Conservation (phyloP, 2,888 invertebrate genomes). For the Polyploca ridens region DNA sequence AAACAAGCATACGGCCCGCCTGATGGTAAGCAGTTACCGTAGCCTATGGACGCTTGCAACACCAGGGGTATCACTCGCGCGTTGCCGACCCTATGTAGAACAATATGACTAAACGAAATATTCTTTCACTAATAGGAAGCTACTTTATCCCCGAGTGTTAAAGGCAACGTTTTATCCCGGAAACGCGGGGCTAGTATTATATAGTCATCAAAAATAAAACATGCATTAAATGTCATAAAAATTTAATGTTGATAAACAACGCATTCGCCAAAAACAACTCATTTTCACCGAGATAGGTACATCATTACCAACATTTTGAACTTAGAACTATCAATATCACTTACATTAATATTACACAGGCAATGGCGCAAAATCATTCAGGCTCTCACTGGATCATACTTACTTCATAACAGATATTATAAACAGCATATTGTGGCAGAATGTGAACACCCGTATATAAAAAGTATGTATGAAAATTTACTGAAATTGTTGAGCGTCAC, state of each 20-base stretch:
- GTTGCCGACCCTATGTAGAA: too few species aligned
- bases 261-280: constrained; percentile 19
- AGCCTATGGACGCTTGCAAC: too few species aligned
- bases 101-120: too few species aligned
- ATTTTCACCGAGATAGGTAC: constrained; percentile 15
- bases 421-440: neutral
- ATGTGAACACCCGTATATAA: constrained; percentile 11
- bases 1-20: too few species aligned
- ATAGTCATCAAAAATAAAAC: constrained; percentile 16
- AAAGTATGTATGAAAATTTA: neutral
- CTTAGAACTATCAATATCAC: constrained; percentile 16
- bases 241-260: constrained; percentile 48
- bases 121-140: too few species aligned
- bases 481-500: neutral
- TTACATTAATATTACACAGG: constrained; percentile 19
- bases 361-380: constrained; percentile 16
- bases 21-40: too few species aligned
- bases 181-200: too few species aligned
- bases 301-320: constrained; percentile 20
- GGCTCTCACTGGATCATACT: constrained; percentile 14
- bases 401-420: neutral
- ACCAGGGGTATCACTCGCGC: too few species aligned
- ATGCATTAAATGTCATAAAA: constrained; percentile 28
- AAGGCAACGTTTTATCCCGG: too few species aligned
- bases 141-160: too few species aligned